These are phyloP conservation scores for Trichogramma dendrolimi DNA, from an alignment of 2,888 invertebrate genomes.

Conservation along the genomic window DNA sequence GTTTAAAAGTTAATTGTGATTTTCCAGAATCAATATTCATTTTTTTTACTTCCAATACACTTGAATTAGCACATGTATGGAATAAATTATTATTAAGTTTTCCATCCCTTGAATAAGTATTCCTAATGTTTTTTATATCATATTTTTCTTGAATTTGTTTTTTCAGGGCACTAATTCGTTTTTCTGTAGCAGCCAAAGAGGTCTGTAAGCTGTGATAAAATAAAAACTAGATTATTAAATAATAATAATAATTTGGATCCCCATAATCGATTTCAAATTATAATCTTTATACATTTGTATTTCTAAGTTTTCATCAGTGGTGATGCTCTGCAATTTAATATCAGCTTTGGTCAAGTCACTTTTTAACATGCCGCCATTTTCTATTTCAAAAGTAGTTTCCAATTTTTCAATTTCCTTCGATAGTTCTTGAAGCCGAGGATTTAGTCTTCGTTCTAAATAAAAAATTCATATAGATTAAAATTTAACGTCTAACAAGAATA, in stretches of 20 bases:
- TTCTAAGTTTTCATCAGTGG: slow-evolving; percentile 7
- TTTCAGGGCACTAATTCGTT: slow-evolving; percentile 4
- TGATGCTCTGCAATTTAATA: slow-evolving; percentile 19
- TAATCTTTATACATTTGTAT: slow-evolving; percentile 29
- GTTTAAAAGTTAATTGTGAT: too few relatives aligned
- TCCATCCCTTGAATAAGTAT: too few relatives aligned
- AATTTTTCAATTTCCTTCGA: slow-evolving; percentile 23
- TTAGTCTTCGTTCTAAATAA: neutral
- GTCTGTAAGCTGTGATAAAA: neutral
- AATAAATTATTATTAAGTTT: too few relatives aligned
- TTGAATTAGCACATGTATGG: too few relatives aligned
- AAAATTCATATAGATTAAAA: too few relatives aligned
- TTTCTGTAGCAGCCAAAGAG: neutral
- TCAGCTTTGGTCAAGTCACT: slow-evolving; percentile 18
- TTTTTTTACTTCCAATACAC: too few relatives aligned
- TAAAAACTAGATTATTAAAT: slow-evolving; percentile 8
- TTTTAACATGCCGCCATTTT: slow-evolving; percentile 10
- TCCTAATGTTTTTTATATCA: neutral
- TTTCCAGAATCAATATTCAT: too few relatives aligned
- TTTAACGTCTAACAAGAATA: neutral
- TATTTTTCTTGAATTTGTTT: slow-evolving; percentile 1
- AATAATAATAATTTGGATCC: neutral
- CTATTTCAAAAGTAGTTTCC: slow-evolving; percentile 20
- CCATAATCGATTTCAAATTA: too few relatives aligned
- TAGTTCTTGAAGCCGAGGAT: slow-evolving; percentile 24